Evolutionary conservation across 1,140 invertebrate genomes (phyloP).

Genomic region (Trypoxylus dichotomus): DNA sequence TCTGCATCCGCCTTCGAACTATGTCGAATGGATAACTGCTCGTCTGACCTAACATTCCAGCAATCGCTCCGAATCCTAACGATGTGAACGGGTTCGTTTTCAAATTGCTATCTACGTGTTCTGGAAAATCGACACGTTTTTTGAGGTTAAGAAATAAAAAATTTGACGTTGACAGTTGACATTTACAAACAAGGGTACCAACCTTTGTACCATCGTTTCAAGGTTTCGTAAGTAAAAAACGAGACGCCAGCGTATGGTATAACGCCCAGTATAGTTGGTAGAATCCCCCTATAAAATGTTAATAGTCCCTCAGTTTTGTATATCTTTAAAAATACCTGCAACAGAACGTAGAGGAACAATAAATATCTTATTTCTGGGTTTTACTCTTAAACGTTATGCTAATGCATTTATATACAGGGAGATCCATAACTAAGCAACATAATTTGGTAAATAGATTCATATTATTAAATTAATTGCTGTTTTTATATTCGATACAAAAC

Average conservation of each 20-base stretch:
- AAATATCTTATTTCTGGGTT: background rate
- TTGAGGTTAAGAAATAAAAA: background rate
- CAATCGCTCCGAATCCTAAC: conserved; percentile 84
- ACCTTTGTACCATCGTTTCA: conserved; percentile 84
- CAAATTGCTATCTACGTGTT: conserved; percentile 41
- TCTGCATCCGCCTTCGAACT: conserved; percentile 85
- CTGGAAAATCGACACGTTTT: conserved; percentile 36
- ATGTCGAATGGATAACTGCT: conserved; percentile 95
- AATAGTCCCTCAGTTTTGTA: conserved; percentile 76
- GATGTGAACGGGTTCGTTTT: conserved; percentile 62
- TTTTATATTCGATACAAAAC: too few relatives aligned
- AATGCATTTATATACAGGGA: too few relatives aligned
- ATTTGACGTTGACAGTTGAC: background rate
- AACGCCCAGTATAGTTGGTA: conserved; percentile 89
- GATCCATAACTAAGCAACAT: too few relatives aligned
- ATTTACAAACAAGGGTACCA: background rate
- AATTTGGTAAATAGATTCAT: too few relatives aligned
- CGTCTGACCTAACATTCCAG: conserved; percentile 93
- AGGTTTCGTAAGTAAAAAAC: conserved; percentile 96
- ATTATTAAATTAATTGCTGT: too few relatives aligned
- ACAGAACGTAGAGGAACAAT: conserved; percentile 26
- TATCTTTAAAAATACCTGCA: conserved; percentile 81
- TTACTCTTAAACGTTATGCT: too few relatives aligned
- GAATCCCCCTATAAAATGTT: conserved; percentile 85
- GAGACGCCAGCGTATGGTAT: conserved; percentile 97